phyloP scores from a whole-genome alignment of 2,113 vertebrate species.

The Mormyrus iriodes region DNA sequence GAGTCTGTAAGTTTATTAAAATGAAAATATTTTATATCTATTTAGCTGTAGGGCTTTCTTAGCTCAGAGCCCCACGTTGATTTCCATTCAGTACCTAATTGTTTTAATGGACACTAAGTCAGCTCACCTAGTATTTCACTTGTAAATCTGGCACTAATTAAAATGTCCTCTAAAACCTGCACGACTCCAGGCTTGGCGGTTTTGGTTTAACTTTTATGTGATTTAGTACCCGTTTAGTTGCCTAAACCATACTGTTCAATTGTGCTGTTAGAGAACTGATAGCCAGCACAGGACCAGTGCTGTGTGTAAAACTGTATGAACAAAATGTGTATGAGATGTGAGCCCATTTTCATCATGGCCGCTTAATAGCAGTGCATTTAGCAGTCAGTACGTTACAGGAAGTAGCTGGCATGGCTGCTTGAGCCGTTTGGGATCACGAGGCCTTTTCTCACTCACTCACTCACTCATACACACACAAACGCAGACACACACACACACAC shows the following conservation, averaged over 20 bases:
- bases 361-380: background rate
- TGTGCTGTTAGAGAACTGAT: background rate
- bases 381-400: background rate
- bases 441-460: background rate
- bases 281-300: background rate
- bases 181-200: background rate
- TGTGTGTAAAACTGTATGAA: background rate
- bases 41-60: background rate
- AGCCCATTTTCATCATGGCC: background rate
- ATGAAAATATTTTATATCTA: background rate
- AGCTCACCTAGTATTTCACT: background rate
- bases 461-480: background rate
- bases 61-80: background rate
- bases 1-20: background rate
- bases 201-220: background rate
- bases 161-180: background rate
- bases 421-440: too few species aligned
- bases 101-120: background rate
- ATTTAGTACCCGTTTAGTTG: background rate
- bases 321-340: background rate
- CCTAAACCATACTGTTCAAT: background rate
- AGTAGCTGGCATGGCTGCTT: background rate
- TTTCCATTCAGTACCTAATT: background rate
- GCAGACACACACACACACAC: background rate
- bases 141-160: background rate